These are phyloP conservation scores for Slavum lentiscoides DNA, from an alignment of 2,888 invertebrate species.

Conservation along the genomic window DNA sequence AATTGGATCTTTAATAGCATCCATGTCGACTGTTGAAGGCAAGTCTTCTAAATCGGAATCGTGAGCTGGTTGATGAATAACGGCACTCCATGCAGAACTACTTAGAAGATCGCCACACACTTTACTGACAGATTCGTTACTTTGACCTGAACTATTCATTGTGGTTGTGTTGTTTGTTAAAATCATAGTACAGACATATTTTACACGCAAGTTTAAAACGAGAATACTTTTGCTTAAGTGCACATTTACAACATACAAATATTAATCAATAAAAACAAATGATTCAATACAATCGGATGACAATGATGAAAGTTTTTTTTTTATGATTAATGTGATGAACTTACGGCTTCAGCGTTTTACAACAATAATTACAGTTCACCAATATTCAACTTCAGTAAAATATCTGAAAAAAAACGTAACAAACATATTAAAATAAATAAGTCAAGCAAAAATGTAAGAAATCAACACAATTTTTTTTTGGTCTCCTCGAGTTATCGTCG, in stretches of 20 bases:
- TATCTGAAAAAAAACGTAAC: conserved; percentile 20
- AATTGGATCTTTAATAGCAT: conserved; percentile 64
- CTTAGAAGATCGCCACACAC: conserved; percentile 57
- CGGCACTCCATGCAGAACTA: conserved; percentile 59
- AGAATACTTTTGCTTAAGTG: conserved; percentile 31
- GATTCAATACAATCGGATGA: conserved; percentile 21
- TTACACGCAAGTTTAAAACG: conserved; percentile 28
- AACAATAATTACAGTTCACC: conserved; percentile 26
- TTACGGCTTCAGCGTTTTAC: conserved; percentile 42
- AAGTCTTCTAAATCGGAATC: conserved; percentile 68
- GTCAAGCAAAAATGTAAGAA: too few relatives aligned
- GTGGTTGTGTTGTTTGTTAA: conserved; percentile 29
- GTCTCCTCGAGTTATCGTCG: not conserved
- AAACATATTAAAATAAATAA: not conserved
- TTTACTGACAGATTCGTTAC: conserved; percentile 49
- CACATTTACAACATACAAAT: conserved; percentile 37
- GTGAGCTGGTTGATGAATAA: conserved; percentile 59
- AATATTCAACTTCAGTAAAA: conserved; percentile 25
- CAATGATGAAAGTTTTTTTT: conserved; percentile 33
- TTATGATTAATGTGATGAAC: conserved; percentile 46
- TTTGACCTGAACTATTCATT: conserved; percentile 51
- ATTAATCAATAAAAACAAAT: conserved; percentile 16
- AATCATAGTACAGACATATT: conserved; percentile 51
- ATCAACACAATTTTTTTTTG: not conserved
- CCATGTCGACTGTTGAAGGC: conserved; percentile 71